Evolutionary conservation across 64 coral and sea anemone species (phyloP), one percentile per base, ranked within the genome.

Genomic region (Pocillopora damicornis): DNA sequence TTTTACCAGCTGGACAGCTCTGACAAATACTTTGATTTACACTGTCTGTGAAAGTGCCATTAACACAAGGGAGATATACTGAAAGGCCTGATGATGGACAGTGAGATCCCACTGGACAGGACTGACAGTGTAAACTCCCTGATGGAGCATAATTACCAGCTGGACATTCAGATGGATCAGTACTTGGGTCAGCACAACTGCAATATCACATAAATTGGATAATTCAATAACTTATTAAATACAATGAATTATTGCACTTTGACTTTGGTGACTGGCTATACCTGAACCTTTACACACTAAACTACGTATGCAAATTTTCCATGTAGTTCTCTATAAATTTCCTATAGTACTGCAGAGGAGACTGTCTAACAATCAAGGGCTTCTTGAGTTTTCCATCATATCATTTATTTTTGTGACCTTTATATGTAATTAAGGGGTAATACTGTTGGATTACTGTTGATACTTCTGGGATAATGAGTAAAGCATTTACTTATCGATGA

Each of bases 91-190:
- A 11, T 62, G 73, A 74, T 56, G 56, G 57, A 30, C 92, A 94
- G 35, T 89, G 75, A 60, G 92, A 83, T 26, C 81, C 92, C 36
- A 65, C 65, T 51, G 92, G 88, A 81, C 92, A 94, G 2, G 80
- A 8, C 37, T 78, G 80, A 23, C 92, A 94, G 10, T 73, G 63
- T 34, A 87, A 79, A 76, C 80, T 90, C 58, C 88, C 82, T 37
- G 75, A 80, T 30, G 81, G 88, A 2, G 88, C 65, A 57, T 79
- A 94, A 15, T 75, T 94, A 10, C 88, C 82, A 86, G 62, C 76
- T 59, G 17, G n/a, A 87, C 92, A 94, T 25, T 14, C 9, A 15
- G 77, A 42, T 34, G 88, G 92, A 14, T 57, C 88, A 20, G 86
- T 30, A 88, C 86, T 76, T 67, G 88, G 34, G 73, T 90, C 85